Evolutionary conservation across 2,888 invertebrate species (phyloP), one percentile per base, ranked within the genome.

Genomic region (Dione juno): DNA sequence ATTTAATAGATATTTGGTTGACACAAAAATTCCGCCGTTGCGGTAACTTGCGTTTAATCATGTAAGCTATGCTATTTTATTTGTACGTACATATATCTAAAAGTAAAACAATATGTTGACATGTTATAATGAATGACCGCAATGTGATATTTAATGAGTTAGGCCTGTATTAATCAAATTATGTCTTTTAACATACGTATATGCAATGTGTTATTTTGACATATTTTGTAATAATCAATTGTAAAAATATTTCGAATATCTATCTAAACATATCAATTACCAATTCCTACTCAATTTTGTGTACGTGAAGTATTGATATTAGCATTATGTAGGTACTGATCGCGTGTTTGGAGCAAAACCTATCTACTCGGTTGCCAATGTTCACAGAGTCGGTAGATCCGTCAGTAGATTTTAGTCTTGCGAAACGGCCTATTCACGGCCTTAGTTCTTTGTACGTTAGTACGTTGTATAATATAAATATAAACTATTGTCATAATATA

Each of bases 341-440:
- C 90, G 91, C 91, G 91, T 90, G 92, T 80, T 84, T 81, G 82
- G 81, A 82, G 86, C 85, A 85, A 88, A 89, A 89, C 84, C 88
- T 90, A 89, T 85, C 87, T 86, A 88, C 85, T 85, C 82, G 87
- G 87, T 88, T 86, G 84, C 84, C 86, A 86, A 88, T 86, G 82
- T 84, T 85, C 83, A 28, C 28, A 78, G 81, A 81, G 82, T 83
- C 85, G 81, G 81, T 81, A 84, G 73, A 84, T 85, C 84, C 86
- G 88, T 81, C 88, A 88, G 90, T 89, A 83, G 80, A 82, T 81
- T 85, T 85, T 81, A 80, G 87, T 81, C 84, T 90, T 88, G 87
- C 86, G 86, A 89, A 84, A 79, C 82, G 80, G 81, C 83, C 81
- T 82, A 78, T 75, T 82, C 79, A 82, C 77, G 82, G 84, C 78